Percentiles rank a stretch among this genome's conserved stretches.
Evolutionary conservation across 2,113 vertebrate species (phyloP).

Genomic region (Corythornis cristatus): DNA sequence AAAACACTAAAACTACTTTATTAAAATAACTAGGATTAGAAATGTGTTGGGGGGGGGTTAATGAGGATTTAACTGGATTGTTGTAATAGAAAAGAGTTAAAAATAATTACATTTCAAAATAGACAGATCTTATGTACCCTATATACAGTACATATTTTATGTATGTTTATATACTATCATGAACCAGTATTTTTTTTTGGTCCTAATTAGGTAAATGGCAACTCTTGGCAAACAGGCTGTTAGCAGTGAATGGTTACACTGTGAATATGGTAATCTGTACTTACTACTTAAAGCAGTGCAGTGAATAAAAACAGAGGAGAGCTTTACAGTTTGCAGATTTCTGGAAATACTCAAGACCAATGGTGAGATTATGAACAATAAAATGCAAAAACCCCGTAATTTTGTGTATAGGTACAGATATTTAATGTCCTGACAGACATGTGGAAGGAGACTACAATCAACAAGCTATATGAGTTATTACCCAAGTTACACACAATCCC

Average conservation of each 20-base stretch:
- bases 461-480: slow-evolving; percentile 14
- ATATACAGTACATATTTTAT: too few species aligned
- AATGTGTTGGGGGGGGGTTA: neutral
- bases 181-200: neutral
- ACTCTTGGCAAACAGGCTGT: neutral
- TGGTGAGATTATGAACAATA: neutral
- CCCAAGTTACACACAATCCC: neutral
- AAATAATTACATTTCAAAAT: neutral
- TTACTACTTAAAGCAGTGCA: neutral
- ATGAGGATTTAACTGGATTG: neutral
- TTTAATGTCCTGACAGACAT: neutral
- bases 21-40: neutral
- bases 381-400: neutral
- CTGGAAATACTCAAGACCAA: neutral
- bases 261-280: neutral
- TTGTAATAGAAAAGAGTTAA: neutral
- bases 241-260: neutral
- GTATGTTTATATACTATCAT: neutral
- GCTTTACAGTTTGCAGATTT: neutral
- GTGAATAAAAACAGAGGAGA: neutral
- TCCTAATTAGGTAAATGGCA: neutral
- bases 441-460: neutral
- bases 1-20: neutral
- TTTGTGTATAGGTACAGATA: neutral
- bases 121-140: accelerated